Evolutionary conservation across 2,888 invertebrate species (phyloP).

Genomic region (Lobophora halterata): DNA sequence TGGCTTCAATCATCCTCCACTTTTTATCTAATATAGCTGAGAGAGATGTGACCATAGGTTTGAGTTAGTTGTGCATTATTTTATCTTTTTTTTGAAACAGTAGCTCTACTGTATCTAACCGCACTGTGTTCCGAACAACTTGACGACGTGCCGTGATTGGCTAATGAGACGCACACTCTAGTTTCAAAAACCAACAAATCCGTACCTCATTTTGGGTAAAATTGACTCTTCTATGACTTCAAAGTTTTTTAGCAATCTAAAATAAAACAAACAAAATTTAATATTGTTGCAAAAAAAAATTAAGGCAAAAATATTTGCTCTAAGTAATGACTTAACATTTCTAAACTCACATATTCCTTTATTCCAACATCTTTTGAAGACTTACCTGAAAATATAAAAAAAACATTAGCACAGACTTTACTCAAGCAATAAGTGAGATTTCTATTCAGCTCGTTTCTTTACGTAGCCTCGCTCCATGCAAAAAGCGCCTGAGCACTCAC

Average conservation of each 20-base stretch:
- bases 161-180: conserved; percentile 37
- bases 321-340: conserved; percentile 9
- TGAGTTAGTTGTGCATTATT: too few species aligned
- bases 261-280: too few species aligned
- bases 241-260: conserved; percentile 22
- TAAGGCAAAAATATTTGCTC: too few species aligned
- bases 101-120: too few species aligned
- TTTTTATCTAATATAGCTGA: too few species aligned
- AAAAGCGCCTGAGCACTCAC: conserved; percentile 44
- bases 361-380: neutral
- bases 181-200: conserved; percentile 35
- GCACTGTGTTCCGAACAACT: too few species aligned
- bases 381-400: conserved; percentile 21
- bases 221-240: conserved; percentile 29
- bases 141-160: too few species aligned
- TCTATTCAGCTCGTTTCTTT: conserved; percentile 29
- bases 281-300: too few species aligned
- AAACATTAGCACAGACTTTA: conserved; percentile 10
- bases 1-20: too few species aligned
- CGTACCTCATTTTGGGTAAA: conserved; percentile 37
- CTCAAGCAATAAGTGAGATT: conserved; percentile 14
- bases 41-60: too few species aligned
- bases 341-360: neutral
- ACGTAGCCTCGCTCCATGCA: conserved; percentile 48
- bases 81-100: too few species aligned